These are phyloP conservation scores for Bufo bufo DNA, from an alignment of 2,113 vertebrate species.

Conservation along the genomic window DNA sequence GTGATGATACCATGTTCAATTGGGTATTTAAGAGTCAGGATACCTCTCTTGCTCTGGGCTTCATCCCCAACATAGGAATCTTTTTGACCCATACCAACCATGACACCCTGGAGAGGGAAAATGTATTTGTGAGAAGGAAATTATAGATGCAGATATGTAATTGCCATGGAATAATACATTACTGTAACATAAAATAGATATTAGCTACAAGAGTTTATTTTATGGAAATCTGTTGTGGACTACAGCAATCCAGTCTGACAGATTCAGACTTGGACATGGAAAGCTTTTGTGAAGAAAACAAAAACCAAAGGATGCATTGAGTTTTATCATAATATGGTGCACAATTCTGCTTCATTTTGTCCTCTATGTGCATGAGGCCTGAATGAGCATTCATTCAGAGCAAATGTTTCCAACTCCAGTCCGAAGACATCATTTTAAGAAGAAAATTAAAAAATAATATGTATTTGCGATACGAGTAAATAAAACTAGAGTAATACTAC, in stretches of 20 bases:
- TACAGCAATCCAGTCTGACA: neutral
- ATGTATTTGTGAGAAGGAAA: neutral
- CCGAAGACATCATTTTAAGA: neutral
- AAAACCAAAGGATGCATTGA: neutral
- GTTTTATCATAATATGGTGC: neutral
- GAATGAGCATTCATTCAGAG: neutral
- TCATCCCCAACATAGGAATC: slow-evolving; percentile 73
- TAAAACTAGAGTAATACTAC: too few relatives aligned
- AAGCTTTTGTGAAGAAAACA: too few relatives aligned
- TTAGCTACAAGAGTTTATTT: neutral
- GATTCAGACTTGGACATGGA: neutral
- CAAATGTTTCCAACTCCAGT: neutral
- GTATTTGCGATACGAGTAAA: too few relatives aligned
- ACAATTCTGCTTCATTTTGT: too few relatives aligned
- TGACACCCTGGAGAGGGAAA: slow-evolving; percentile 66
- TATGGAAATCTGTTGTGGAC: neutral
- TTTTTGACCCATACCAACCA: slow-evolving; percentile 74
- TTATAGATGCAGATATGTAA: neutral
- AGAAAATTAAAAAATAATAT: too few relatives aligned
- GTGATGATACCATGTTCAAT: slow-evolving; percentile 79
- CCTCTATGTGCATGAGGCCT: neutral
- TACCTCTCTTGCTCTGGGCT: slow-evolving; percentile 72
- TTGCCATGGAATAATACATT: neutral
- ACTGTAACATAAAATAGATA: neutral
- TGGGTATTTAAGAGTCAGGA: slow-evolving; percentile 73